phyloP scores from a whole-genome alignment of 2,797 vertebrate genomes.

The Clarias pachynema region DNA sequence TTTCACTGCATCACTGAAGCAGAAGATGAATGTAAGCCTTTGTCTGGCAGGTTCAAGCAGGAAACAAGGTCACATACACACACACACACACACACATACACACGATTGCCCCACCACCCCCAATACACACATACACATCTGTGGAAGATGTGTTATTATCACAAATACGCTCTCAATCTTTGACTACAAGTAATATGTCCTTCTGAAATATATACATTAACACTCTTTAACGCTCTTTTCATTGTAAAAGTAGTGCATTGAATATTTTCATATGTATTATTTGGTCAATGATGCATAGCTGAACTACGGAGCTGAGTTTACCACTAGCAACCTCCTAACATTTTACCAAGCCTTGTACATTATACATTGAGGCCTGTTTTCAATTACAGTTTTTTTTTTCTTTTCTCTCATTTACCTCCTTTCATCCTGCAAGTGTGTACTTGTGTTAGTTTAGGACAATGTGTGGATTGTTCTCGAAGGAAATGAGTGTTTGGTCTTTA shows the following conservation, averaged over 20 bases:
- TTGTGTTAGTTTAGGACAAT: slow-evolving; percentile 51
- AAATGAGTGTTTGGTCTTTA: slow-evolving; percentile 47
- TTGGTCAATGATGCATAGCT: neutral
- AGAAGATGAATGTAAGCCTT: slow-evolving; percentile 34
- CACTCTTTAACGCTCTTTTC: neutral
- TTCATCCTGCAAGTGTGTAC: slow-evolving; percentile 38
- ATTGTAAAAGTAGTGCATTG: neutral
- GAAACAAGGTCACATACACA: slow-evolving; percentile 19
- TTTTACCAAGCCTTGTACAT: slow-evolving; percentile 10
- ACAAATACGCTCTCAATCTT: neutral
- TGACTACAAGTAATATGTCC: neutral
- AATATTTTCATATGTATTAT: neutral
- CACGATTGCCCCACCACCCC: neutral
- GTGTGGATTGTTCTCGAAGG: slow-evolving; percentile 49
- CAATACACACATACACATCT: neutral
- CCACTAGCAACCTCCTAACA: slow-evolving; percentile 13
- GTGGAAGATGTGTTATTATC: slow-evolving; percentile 6
- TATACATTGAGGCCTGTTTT: slow-evolving; percentile 40
- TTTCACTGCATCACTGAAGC: slow-evolving; percentile 40
- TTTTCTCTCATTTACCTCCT: slow-evolving; percentile 21
- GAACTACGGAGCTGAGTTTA: neutral
- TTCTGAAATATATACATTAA: neutral
- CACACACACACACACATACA: neutral
- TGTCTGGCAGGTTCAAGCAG: slow-evolving; percentile 22
- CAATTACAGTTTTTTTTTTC: slow-evolving; percentile 29